Evolutionary conservation across 2,797 vertebrate species (phyloP).

Genomic region (Serranus cabrilla): DNA sequence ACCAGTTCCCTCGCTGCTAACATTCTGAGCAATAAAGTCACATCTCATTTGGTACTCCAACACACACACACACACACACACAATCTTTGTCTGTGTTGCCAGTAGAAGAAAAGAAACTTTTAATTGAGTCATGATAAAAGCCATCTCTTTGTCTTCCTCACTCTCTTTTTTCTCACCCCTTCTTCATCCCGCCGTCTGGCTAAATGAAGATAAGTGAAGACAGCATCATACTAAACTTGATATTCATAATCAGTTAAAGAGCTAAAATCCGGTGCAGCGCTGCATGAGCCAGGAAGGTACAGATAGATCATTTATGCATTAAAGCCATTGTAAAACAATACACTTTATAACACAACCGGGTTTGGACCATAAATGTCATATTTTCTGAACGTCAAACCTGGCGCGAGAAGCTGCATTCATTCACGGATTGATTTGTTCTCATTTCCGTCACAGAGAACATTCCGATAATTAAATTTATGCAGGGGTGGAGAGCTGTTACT

Average conservation of each 20-base stretch:
- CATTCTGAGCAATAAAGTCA: slow-evolving; percentile 31
- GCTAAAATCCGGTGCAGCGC: slow-evolving; percentile 14
- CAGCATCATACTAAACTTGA: slow-evolving; percentile 35
- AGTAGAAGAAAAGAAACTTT: slow-evolving; percentile 52
- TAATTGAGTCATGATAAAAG: slow-evolving; percentile 66
- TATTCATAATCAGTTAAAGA: slow-evolving; percentile 57
- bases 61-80: slow-evolving; percentile 15
- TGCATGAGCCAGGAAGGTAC: slow-evolving; percentile 11
- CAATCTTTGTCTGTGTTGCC: slow-evolving; percentile 24
- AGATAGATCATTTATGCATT: slow-evolving; percentile 10
- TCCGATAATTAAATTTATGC: slow-evolving; percentile 14
- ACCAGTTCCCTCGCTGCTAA: slow-evolving; percentile 31
- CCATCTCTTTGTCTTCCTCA: slow-evolving; percentile 58
- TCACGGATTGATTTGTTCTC: slow-evolving; percentile 39
- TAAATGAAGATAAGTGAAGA: slow-evolving; percentile 62
- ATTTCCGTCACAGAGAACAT: slow-evolving; percentile 13
- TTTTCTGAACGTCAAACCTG: slow-evolving; percentile 10
- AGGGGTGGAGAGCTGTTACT: slow-evolving; percentile 18
- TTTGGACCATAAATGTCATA: slow-evolving; percentile 1
- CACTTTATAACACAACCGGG: not conserved
- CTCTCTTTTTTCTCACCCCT: not conserved
- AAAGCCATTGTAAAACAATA: slow-evolving; percentile 7
- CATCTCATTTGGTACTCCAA: slow-evolving; percentile 32
- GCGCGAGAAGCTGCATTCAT: not conserved
- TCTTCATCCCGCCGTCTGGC: slow-evolving; percentile 38